Conservation (phyloP, 2,797 vertebrate species). For the Acanthiza pusilla region DNA sequence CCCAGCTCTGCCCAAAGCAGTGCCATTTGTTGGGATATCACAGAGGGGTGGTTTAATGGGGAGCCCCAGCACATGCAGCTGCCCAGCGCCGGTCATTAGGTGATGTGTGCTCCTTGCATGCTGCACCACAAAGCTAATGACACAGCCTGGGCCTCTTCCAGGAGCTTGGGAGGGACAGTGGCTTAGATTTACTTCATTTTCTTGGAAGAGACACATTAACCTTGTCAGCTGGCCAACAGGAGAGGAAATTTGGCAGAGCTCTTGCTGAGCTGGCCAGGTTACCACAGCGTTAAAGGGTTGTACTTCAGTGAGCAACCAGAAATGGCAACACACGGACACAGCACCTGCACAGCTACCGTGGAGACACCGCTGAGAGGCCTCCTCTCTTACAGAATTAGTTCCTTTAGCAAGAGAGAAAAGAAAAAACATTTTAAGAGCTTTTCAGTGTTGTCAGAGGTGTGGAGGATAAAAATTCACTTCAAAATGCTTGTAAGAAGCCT, state of each 20-base stretch:
- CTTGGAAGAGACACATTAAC: constrained; percentile 39
- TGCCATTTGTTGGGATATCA: not conserved
- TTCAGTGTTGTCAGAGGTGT: not conserved
- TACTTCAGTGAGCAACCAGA: constrained; percentile 34
- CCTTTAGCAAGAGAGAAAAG: not conserved
- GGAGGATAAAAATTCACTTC: not conserved
- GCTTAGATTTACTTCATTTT: constrained; percentile 32
- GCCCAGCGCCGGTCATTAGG: not conserved
- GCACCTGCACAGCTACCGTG: not conserved
- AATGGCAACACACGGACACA: not conserved
- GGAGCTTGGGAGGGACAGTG: not conserved
- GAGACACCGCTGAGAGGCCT: not conserved
- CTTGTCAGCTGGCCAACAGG: not conserved
- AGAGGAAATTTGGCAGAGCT: constrained; percentile 20
- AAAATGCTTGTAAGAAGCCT: not conserved
- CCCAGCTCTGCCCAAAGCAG: not conserved
- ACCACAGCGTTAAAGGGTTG: not conserved
- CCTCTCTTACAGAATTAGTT: not conserved
- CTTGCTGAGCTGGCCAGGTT: constrained; percentile 19
- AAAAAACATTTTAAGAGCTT: not conserved
- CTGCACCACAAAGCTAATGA: not conserved
- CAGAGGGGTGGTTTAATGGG: not conserved
- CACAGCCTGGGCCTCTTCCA: not conserved
- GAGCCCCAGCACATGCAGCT: not conserved
- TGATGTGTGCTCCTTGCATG: not conserved